Evolutionary conservation across 2,113 vertebrate genomes (phyloP).

Genomic region (Dasyurus viverrinus): DNA sequence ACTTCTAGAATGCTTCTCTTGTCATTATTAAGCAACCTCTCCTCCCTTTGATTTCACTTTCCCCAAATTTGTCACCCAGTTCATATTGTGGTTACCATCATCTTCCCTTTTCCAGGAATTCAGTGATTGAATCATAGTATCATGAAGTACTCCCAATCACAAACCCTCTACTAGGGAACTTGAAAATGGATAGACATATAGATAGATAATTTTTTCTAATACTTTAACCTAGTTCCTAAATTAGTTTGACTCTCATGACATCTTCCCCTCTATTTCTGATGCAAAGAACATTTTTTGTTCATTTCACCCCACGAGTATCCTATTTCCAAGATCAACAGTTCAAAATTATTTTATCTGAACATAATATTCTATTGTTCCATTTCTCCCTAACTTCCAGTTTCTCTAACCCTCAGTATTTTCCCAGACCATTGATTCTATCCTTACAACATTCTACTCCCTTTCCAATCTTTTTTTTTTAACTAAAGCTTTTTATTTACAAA

Average conservation of each 20-base stretch:
- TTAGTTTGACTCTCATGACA: not conserved
- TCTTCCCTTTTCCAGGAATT: not conserved
- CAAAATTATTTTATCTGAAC: not conserved
- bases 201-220: not conserved
- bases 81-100: not conserved
- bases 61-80: not conserved
- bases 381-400: not conserved
- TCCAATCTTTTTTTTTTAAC: not conserved
- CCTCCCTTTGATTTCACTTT: not conserved
- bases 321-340: not conserved
- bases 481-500: too few relatives aligned
- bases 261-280: not conserved
- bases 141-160: not conserved
- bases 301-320: not conserved
- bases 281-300: not conserved
- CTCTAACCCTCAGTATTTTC: not conserved
- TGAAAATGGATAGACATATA: not conserved
- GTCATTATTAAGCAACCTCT: not conserved
- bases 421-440: not conserved
- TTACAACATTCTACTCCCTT: not conserved
- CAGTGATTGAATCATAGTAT: not conserved
- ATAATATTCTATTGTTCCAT: not conserved
- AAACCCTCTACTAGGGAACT: not conserved
- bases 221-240: not conserved
- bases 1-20: not conserved